A percentile compares a stretch with the other conserved stretches of the same genome.
Conservation (phyloP, 2,888 invertebrate species). For the Oligia fasciuncula region DNA sequence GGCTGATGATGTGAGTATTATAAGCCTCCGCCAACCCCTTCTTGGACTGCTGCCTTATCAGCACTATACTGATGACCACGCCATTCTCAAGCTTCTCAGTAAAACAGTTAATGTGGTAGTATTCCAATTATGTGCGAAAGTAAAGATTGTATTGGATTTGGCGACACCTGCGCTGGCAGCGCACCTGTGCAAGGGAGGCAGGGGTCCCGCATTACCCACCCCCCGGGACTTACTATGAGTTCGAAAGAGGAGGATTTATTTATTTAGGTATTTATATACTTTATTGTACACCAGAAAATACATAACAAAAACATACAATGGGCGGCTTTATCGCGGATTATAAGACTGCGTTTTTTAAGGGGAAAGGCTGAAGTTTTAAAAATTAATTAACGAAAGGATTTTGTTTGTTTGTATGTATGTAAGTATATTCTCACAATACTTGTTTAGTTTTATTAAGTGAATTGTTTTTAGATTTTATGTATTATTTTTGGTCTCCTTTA, state of each 20-base stretch:
- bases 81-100: background rate
- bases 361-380: background rate
- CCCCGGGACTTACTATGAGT: slow-evolving; percentile 43
- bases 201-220: slow-evolving; percentile 34
- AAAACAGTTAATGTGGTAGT: slow-evolving; percentile 27
- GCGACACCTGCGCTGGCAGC: slow-evolving; percentile 59
- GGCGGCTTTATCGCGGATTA: background rate
- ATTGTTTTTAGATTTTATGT: no score
- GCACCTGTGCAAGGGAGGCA: slow-evolving; percentile 59
- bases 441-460: no score
- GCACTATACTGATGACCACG: background rate
- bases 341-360: background rate
- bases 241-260: background rate
- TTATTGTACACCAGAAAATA: no score
- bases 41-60: background rate
- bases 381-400: background rate
- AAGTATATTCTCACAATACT: no score
- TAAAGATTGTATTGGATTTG: slow-evolving; percentile 71
- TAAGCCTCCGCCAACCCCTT: background rate
- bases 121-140: slow-evolving; percentile 73
- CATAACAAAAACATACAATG: no score
- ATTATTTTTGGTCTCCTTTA: no score
- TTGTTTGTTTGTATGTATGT: no score
- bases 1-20: no score
- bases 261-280: no score